phyloP scores from a whole-genome alignment of 2,888 invertebrate genomes.

The Acanthoscelides obtectus region DNA sequence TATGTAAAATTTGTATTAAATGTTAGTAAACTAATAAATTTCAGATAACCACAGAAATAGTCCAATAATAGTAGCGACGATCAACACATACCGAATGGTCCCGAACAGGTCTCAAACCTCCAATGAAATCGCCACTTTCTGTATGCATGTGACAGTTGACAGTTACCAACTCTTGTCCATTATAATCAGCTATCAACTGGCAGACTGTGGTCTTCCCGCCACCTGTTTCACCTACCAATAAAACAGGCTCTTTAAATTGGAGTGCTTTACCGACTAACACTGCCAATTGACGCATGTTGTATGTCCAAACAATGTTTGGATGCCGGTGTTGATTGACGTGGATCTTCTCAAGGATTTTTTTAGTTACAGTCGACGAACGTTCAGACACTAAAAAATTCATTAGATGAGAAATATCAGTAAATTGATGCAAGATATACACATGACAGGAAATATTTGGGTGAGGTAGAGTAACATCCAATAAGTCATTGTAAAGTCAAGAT shows the following conservation, averaged over 20 bases:
- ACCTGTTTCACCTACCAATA: conserved; percentile 96
- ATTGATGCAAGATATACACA: not conserved
- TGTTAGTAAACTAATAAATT: too few species aligned
- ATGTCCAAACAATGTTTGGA: conserved; percentile 90
- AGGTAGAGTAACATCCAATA: too few species aligned
- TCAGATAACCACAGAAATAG: too few species aligned
- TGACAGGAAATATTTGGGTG: too few species aligned
- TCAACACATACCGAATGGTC: conserved; percentile 45
- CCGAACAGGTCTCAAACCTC: conserved; percentile 87
- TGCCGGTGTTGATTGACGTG: conserved; percentile 56
- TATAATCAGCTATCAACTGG: conserved; percentile 75
- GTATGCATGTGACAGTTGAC: conserved; percentile 99
- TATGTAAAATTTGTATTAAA: too few species aligned
- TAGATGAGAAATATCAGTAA: not conserved
- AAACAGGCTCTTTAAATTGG: conserved; percentile 87
- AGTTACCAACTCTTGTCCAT: conserved; percentile 63
- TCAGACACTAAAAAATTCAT: conserved; percentile 48
- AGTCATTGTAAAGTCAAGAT: too few species aligned
- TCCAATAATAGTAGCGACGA: conserved; percentile 5
- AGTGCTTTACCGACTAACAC: conserved; percentile 79
- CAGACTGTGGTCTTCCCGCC: conserved; percentile 97
- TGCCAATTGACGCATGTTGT: conserved; percentile 78
- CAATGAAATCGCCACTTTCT: conserved; percentile 96
- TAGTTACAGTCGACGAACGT: conserved; percentile 73
- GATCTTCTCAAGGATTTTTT: conserved; percentile 63